These are phyloP conservation scores for Halcyon smyrnensis DNA, from an alignment of 2,797 vertebrate genomes.

Conservation along the genomic window DNA sequence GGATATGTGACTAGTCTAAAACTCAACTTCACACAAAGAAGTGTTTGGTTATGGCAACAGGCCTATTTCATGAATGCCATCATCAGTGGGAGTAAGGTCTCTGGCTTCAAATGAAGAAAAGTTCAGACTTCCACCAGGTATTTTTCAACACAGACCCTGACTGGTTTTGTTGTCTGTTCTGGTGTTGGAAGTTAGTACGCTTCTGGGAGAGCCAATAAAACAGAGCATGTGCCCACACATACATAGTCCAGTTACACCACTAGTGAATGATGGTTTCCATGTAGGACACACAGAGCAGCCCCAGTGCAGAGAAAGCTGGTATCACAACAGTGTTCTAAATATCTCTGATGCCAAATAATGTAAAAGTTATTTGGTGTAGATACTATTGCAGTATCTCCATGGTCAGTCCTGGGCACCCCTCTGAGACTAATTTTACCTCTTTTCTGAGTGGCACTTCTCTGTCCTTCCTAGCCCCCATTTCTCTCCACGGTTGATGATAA, in stretches of 20 bases:
- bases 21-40: not conserved
- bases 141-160: not conserved
- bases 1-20: not conserved
- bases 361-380: not conserved
- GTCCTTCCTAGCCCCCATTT: not conserved
- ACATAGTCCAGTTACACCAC: not conserved
- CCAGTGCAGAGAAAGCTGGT: not conserved
- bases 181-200: not conserved
- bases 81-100: not conserved
- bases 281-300: not conserved
- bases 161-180: not conserved
- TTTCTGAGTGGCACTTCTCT: rapidly evolving
- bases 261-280: not conserved
- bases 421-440: not conserved
- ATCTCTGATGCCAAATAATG: not conserved
- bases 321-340: not conserved
- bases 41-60: not conserved
- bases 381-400: not conserved
- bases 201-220: not conserved
- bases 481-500: rapidly evolving
- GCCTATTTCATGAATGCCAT: not conserved
- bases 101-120: not conserved
- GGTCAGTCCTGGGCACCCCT: not conserved
- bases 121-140: not conserved
- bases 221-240: rapidly evolving